A percentile compares a stretch with the other conserved stretches of the same genome.
phyloP scores from a whole-genome alignment of 2,113 vertebrate genomes.

The Mesitornis unicolor region DNA sequence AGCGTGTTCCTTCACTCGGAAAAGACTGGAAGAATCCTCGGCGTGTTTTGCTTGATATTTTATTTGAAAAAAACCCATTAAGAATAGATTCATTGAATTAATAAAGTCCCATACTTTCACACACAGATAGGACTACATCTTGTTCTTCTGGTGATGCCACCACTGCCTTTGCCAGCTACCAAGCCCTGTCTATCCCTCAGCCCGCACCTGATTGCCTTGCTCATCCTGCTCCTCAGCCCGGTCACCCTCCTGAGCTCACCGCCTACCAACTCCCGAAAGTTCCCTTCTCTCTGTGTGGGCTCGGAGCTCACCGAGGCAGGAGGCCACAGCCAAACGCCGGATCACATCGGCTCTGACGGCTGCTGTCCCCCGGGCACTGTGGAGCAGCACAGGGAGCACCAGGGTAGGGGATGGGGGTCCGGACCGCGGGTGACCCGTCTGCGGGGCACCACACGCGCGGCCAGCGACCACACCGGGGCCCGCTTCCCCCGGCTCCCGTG shows the following conservation, averaged over 20 bases:
- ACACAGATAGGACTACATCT: rapidly evolving
- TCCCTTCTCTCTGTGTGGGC: rapidly evolving
- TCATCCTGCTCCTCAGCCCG: rapidly evolving
- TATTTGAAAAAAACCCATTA: not conserved
- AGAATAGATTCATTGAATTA: rapidly evolving
- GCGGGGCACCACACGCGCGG: not conserved
- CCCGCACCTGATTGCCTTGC: rapidly evolving
- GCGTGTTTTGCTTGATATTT: not conserved
- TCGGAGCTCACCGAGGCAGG: not conserved
- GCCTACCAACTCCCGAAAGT: rapidly evolving
- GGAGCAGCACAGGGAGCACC: not conserved
- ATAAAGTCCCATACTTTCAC: rapidly evolving
- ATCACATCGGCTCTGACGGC: rapidly evolving
- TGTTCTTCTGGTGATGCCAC: not conserved
- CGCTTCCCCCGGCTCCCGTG: not conserved
- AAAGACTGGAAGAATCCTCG: not conserved
- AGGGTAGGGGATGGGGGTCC: not conserved
- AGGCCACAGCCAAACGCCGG: rapidly evolving
- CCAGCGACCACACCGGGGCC: not conserved
- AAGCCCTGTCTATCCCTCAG: not conserved
- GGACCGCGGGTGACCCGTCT: not conserved
- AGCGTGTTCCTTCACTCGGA: not conserved
- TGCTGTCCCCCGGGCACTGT: rapidly evolving
- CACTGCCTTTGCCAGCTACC: not conserved
- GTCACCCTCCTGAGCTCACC: not conserved